A percentile compares a stretch with the other conserved stretches of the same genome.
Evolutionary conservation across 2,888 invertebrate genomes (phyloP).

Genomic region (Drosophila gaucha): DNA sequence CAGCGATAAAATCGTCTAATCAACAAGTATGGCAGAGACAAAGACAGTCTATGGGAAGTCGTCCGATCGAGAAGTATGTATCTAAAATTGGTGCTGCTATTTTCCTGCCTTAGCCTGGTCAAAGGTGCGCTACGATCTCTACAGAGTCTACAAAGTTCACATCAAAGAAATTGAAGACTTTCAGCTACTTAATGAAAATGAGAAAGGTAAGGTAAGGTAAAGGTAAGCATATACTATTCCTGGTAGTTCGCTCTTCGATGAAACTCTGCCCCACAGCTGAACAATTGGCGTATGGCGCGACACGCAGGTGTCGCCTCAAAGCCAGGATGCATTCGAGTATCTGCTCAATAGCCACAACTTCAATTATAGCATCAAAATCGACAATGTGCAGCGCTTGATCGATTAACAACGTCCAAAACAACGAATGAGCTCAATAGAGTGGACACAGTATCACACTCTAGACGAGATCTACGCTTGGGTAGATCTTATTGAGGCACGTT

Average conservation of each 20-base stretch:
- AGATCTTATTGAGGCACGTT: constrained; percentile 84
- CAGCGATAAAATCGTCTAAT: constrained; percentile 32
- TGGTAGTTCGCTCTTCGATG: too few species aligned
- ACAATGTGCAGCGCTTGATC: constrained; percentile 87
- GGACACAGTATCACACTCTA: constrained; percentile 87
- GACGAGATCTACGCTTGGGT: constrained; percentile 87
- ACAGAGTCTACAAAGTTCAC: constrained; percentile 71
- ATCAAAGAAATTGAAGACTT: constrained; percentile 58
- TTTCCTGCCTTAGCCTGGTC: constrained; percentile 30
- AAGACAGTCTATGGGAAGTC: constrained; percentile 13
- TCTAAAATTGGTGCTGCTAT: constrained; percentile 37
- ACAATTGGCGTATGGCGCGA: constrained; percentile 76
- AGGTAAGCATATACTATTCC: too few species aligned
- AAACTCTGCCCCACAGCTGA: constrained; percentile 73
- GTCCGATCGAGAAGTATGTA: constrained; percentile 46
- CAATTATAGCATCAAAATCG: constrained; percentile 85
- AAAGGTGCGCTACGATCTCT: constrained; percentile 74
- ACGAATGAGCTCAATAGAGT: constrained; percentile 84
- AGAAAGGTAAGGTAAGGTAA: constrained; percentile 47
- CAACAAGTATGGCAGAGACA: constrained; percentile 9
- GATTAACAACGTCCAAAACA: constrained; percentile 84
- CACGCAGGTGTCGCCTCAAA: constrained; percentile 85
- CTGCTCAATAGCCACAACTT: constrained; percentile 83
- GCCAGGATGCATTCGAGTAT: constrained; percentile 84
- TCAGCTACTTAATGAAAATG: constrained; percentile 45